Evolutionary conservation across 2,113 vertebrate genomes (phyloP).

Genomic region (Pachyramphus minor): DNA sequence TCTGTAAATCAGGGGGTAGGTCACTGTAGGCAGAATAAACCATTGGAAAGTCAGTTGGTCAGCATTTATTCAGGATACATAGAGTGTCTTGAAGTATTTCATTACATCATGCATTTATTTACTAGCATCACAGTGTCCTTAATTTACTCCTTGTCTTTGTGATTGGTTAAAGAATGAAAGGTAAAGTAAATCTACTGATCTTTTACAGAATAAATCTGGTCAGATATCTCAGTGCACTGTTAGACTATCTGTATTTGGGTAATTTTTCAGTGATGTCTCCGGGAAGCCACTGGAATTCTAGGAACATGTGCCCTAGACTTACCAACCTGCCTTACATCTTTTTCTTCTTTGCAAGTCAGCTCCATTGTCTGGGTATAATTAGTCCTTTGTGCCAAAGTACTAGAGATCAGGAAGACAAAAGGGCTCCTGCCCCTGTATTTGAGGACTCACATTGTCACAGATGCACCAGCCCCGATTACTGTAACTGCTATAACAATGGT

Average conservation of each 20-base stretch:
- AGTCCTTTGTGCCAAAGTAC: not conserved
- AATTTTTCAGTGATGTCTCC: not conserved
- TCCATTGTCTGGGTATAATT: not conserved
- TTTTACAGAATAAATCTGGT: not conserved
- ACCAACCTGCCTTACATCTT: not conserved
- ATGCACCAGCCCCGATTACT: not conserved
- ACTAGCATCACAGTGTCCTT: not conserved
- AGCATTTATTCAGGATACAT: not conserved
- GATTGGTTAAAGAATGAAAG: not conserved
- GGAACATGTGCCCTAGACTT: accelerated
- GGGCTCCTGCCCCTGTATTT: not conserved
- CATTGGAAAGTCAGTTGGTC: not conserved
- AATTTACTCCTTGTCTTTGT: not conserved
- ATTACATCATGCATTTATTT: not conserved
- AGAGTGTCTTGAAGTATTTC: not conserved
- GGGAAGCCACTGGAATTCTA: not conserved
- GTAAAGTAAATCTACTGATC: not conserved
- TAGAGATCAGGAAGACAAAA: not conserved
- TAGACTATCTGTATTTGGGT: not conserved
- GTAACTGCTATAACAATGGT: not conserved
- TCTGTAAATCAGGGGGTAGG: not conserved
- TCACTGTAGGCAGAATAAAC: not conserved
- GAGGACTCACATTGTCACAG: not conserved
- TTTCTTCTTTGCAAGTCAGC: not conserved
- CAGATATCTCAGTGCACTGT: not conserved